A percentile compares a stretch with the other conserved stretches of the same genome.
Evolutionary conservation across 2,797 vertebrate genomes (phyloP).

Genomic region (Siniperca scherzeri): DNA sequence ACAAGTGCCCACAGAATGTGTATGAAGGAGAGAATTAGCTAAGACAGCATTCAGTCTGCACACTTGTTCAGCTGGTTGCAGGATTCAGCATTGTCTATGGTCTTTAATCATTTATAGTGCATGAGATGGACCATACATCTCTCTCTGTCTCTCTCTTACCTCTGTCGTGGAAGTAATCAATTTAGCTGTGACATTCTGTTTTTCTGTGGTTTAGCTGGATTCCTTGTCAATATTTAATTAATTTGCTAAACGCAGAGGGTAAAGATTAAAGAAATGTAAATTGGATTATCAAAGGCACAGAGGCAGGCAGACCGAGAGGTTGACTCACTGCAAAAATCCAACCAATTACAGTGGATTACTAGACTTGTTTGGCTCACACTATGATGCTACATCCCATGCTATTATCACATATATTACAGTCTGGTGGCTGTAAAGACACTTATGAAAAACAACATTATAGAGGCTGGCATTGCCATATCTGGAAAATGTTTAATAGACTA

Average conservation of each 20-base stretch:
- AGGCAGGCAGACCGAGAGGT: slow-evolving; percentile 80
- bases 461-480: slow-evolving; percentile 74
- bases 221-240: slow-evolving; percentile 88
- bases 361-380: slow-evolving; percentile 82
- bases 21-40: slow-evolving; percentile 35
- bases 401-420: slow-evolving; percentile 82
- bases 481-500: slow-evolving; percentile 82
- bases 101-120: slow-evolving; percentile 81
- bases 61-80: slow-evolving; percentile 65
- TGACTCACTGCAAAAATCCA: slow-evolving; percentile 86
- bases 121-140: slow-evolving; percentile 75
- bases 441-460: slow-evolving; percentile 73
- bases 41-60: slow-evolving; percentile 54
- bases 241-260: slow-evolving; percentile 84
- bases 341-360: slow-evolving; percentile 86
- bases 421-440: slow-evolving; percentile 73
- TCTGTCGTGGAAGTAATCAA: slow-evolving; percentile 83
- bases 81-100: slow-evolving; percentile 67
- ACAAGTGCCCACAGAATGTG: slow-evolving; percentile 51
- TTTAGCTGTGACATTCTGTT: slow-evolving; percentile 86
- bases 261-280: slow-evolving; percentile 87
- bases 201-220: slow-evolving; percentile 83
- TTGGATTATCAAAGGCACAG: slow-evolving; percentile 85
- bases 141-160: slow-evolving; percentile 71
- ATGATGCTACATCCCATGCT: slow-evolving; percentile 75